Evolutionary conservation across 2,113 vertebrate genomes (phyloP), one percentile per base, ranked within the genome.

Genomic region (Eleginops maclovinus): DNA sequence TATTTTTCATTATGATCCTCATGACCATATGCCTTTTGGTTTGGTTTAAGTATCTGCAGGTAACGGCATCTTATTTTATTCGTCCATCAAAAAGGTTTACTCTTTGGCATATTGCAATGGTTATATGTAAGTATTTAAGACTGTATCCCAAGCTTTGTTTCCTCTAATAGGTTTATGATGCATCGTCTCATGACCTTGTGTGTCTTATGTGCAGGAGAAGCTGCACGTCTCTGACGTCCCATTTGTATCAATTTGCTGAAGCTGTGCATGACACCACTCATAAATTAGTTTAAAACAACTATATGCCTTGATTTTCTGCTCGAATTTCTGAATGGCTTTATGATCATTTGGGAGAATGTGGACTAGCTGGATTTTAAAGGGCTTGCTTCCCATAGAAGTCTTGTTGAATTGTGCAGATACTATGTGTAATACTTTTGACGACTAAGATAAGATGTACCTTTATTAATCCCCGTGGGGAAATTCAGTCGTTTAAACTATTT

Each of bases 401-500:
- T 93, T 94, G 89, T 94, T 92, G 80, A 93, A 93, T 92, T 94
- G 93, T 94, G 94, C 93, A 16, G 14, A 28, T 56, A 26, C n/a
- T 7, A 55, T 56, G 0, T 24, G 54, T 15, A n/a, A n/a, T n/a
- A n/a, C 12, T 36, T 36, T 36, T 36, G 31, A 8, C 31, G 6
- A 36, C 31, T 36, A 36, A n/a, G n/a, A n/a, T n/a, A n/a, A n/a
- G n/a, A n/a, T n/a, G n/a, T n/a, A n/a, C n/a, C n/a, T n/a, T n/a
- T n/a, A n/a, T n/a, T n/a, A n/a, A n/a, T n/a, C n/a, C n/a, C n/a
- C n/a, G n/a, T n/a, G n/a, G n/a, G n/a, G n/a, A n/a, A n/a, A n/a
- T n/a, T n/a, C n/a, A n/a, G n/a, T n/a, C n/a, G n/a, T n/a, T n/a
- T n/a, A n/a, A n/a, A n/a, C n/a, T n/a, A n/a, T n/a, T n/a, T n/a